phyloP scores from a whole-genome alignment of 2,888 invertebrate species.

The Cheilosia vernalis region DNA sequence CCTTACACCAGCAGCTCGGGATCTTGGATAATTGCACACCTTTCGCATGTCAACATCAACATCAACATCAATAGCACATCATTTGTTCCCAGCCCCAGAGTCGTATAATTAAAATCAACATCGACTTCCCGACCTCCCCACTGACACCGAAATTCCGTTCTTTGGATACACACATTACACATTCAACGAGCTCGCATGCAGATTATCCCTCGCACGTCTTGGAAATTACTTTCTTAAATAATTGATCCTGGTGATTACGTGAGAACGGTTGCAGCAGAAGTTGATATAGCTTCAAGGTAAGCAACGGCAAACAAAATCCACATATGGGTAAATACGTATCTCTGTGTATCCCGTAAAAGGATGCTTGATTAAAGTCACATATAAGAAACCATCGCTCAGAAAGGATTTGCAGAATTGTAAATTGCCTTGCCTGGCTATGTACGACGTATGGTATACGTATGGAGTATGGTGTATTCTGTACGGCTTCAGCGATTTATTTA shows the following conservation, averaged over 20 bases:
- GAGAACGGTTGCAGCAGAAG: conserved; percentile 59
- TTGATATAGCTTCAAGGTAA: conserved; percentile 66
- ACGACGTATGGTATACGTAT: not conserved
- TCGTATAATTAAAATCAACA: conserved; percentile 69
- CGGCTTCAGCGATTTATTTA: conserved; percentile 37
- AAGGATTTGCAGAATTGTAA: conserved; percentile 58
- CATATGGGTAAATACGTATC: not conserved
- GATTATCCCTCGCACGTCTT: conserved; percentile 72
- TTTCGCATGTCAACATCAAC: conserved; percentile 20
- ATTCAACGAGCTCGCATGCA: conserved; percentile 46
- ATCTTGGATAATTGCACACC: conserved; percentile 17
- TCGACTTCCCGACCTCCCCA: not conserved
- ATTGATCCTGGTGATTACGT: conserved; percentile 73
- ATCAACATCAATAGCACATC: conserved; percentile 46
- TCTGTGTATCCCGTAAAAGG: conserved; percentile 7
- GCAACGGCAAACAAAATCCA: conserved; percentile 42
- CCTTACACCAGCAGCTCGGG: conserved; percentile 4
- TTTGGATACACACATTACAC: conserved; percentile 29
- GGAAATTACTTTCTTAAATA: conserved; percentile 74
- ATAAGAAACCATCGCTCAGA: conserved; percentile 41
- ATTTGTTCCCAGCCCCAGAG: conserved; percentile 52
- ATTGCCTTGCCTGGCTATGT: conserved; percentile 53
- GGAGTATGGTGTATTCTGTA: too few relatives aligned
- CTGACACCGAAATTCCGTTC: conserved; percentile 22
- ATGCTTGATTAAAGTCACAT: conserved; percentile 65